Base-by-base conservation (phyloP, 2,888 invertebrate species). In the Phortica okadai region DNA sequence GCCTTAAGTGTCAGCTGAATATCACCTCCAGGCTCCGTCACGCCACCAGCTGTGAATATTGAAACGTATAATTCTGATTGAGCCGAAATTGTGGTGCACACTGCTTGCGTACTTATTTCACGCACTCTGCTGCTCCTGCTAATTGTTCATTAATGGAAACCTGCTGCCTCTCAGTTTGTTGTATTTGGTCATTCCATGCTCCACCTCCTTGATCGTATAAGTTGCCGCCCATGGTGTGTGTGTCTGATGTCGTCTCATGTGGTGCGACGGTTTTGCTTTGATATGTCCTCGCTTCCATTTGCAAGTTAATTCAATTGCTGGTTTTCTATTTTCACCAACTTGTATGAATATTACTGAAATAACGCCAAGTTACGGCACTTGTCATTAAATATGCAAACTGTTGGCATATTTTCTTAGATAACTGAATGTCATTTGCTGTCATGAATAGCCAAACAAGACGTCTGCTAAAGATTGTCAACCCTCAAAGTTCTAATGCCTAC, bases 141-240 rank as follows among this genome's bases (percentile, higher is more conserved):
- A 72, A 72, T 72, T 72, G 70, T 25, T 72, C 54, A 72, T 72
- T 72, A 72, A 72, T 72, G 70, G 70, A 16, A 72, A 56, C 70
- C 54, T 72, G 54, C 54, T 33, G 21, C 10, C 33, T 33, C 33
- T 33, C 33, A 33, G 33, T 21, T 50, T 50, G 50, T 14, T 50
- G 62, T 62, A 25, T 33, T 33, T 33, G 50, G 10, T 11, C 14
- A 50, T 2, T 6, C 2, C 10, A 50, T 2, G 2, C 8, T 50
- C 50, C 50, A 2, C 4, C 50, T 50, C 14, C 8, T 50, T 50
- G 14, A 33, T 2, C 50, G 14, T 14, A 50, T 50, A 50, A 50
- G 14, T 50, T 50, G 50, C 50, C 8, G 50, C 50, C 14, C 50
- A 50, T 50, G 4, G 56, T 0, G 50, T 21, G 33, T 72, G 56